Base-by-base conservation (phyloP, 2,888 invertebrate genomes). In the Drosophila nigricruria region DNA sequence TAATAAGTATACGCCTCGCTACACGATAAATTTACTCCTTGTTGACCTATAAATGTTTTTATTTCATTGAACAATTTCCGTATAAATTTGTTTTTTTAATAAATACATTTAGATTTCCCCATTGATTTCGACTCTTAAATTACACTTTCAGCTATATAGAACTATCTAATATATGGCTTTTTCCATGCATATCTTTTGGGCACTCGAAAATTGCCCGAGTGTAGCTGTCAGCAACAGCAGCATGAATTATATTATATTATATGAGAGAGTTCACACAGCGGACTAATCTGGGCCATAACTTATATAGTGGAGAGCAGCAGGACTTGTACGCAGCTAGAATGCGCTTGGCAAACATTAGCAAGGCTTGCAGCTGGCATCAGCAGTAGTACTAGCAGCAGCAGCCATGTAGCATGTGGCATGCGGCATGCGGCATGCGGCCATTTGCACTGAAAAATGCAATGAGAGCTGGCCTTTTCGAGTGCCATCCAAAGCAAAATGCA, bases 201-300 rank as follows among this genome's bases (percentile, higher is more conserved):
- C 57, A 40, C 56, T 38, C 43, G 32, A 60, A 40, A 56, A 57
- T 49, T 38, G 30, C 40, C 30, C 34, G 38, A 36, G 36, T 32
- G 60, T 53, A 54, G 63, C 66, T 75, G 70, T 56, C 57, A 18
- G 42, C 58, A 23, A 38, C 52, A 49, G 54, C 45, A 40, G 38
- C n/a, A 9, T 43, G 52, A 66, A 71, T 59, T 66, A 52, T 34
- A 71, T 59, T 65, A 23, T 20, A 9, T 30, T 49, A 54, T 66
- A 36, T 60, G 23, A 34, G 23, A 62, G 47, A 73, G 50, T 43
- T 54, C 38, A 30, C 47, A 53, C 40, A 64, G n/a, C 56, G 23
- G n/a, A 20, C 62, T 61, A 70, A 75, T 70, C 65, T 50, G 12
- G 36, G 30, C 54, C 45, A 75, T 75, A 75, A 75, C 42, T 66